Percentiles rank a stretch among this genome's conserved stretches.
Conservation (phyloP, 2,113 vertebrate species). For the Hemicordylus capensis region DNA sequence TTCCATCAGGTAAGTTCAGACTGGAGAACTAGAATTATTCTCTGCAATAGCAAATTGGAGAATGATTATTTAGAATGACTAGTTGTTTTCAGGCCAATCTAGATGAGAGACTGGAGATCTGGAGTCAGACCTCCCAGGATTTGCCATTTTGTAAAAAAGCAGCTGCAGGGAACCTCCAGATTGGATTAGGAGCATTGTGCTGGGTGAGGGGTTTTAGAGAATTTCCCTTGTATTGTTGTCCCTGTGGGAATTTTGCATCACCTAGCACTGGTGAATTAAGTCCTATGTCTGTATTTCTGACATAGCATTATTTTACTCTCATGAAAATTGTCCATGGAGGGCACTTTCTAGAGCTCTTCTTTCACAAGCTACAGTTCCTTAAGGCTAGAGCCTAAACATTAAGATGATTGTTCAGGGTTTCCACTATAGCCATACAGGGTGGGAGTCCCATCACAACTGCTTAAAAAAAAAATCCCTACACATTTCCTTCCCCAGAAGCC, state of each 20-base stretch:
- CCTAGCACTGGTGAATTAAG: background rate
- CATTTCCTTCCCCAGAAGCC: conserved; percentile 69
- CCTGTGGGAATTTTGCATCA: background rate
- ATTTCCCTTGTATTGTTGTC: too few species aligned
- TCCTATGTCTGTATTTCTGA: background rate
- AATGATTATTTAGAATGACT: too few species aligned
- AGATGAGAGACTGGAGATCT: too few species aligned
- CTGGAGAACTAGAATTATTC: background rate
- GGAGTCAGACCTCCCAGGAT: background rate
- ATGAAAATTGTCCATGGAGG: background rate
- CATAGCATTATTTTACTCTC: background rate
- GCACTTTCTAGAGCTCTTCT: conserved; percentile 1
- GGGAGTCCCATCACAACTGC: conserved; percentile 41
- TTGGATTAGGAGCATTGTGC: too few species aligned
- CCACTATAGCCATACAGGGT: conserved; percentile 56
- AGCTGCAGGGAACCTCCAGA: background rate
- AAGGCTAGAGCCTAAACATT: conserved; percentile 31
- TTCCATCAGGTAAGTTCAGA: background rate
- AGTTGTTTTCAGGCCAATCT: too few species aligned
- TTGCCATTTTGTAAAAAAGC: background rate
- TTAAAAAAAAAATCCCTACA: conserved; percentile 53
- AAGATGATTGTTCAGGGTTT: conserved; percentile 60
- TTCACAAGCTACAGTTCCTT: conserved; percentile 28
- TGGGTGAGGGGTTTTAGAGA: too few species aligned
- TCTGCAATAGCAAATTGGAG: too few species aligned